Conservation (phyloP, 2,888 invertebrate genomes). For the Phymatocera aterrima region DNA sequence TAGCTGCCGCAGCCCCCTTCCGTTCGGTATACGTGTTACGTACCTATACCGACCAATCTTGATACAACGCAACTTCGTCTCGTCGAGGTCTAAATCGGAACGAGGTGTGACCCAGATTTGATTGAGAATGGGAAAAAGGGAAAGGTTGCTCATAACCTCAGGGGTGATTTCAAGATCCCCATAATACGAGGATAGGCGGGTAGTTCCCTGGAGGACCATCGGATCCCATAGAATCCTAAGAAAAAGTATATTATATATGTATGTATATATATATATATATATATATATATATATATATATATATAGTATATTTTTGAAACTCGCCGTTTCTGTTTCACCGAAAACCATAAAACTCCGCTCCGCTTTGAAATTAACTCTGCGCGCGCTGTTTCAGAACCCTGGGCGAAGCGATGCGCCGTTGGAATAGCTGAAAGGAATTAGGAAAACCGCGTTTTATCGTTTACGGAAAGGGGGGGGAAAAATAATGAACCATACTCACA, state of each 20-base stretch:
- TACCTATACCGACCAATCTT: too few relatives aligned
- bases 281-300: too few relatives aligned
- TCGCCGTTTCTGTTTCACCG: constrained; percentile 58
- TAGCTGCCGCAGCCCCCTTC: too few relatives aligned
- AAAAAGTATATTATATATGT: too few relatives aligned
- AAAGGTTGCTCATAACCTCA: constrained; percentile 48
- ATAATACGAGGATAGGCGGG: too few relatives aligned
- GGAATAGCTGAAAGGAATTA: not conserved
- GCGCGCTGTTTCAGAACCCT: constrained; percentile 42
- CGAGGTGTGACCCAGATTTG: constrained; percentile 42
- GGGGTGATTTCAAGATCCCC: constrained; percentile 26
- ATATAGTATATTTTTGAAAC: constrained; percentile 52
- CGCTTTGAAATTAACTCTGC: constrained; percentile 61
- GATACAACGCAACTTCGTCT: constrained; percentile 20
- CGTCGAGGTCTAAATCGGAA: constrained; percentile 30
- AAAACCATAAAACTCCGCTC: constrained; percentile 53
- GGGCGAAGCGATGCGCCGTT: not conserved
- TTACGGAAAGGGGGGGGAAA: constrained; percentile 24
- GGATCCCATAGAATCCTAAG: constrained; percentile 48
- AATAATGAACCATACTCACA: constrained; percentile 44
- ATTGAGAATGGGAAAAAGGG: constrained; percentile 44
- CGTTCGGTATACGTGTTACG: too few relatives aligned
- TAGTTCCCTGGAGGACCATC: too few relatives aligned
- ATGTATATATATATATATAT: too few relatives aligned
- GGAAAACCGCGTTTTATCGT: constrained; percentile 11